Evolutionary conservation across 1,140 invertebrate genomes (phyloP).

Genomic region (Zaprionus gabonicus): DNA sequence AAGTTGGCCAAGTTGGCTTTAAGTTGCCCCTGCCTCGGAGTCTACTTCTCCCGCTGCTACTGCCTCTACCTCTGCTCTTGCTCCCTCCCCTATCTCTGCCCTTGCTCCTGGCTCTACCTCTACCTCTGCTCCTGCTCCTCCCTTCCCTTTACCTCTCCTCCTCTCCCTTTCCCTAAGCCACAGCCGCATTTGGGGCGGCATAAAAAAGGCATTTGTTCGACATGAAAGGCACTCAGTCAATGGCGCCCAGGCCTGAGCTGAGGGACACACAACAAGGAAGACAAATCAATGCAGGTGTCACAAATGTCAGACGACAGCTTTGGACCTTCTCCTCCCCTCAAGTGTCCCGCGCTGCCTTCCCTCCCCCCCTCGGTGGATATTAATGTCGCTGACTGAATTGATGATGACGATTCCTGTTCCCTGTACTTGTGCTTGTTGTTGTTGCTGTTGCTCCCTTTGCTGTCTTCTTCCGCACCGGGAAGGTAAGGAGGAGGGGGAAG

Average conservation of each 20-base stretch:
- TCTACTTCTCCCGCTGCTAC: neutral
- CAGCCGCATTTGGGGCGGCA: slow-evolving; percentile 71
- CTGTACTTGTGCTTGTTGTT: neutral
- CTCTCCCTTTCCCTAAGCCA: slow-evolving; percentile 43
- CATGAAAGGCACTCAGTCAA: slow-evolving; percentile 79
- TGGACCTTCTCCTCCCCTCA: slow-evolving; percentile 27
- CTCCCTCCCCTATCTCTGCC: neutral
- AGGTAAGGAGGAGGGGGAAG: neutral
- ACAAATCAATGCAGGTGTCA: slow-evolving; percentile 83
- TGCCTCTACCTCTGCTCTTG: neutral
- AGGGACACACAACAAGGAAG: slow-evolving; percentile 50
- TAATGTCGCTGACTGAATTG: slow-evolving; percentile 82
- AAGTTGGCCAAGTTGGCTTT: slow-evolving; percentile 16
- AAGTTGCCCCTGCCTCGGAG: neutral
- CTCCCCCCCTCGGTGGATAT: slow-evolving; percentile 50
- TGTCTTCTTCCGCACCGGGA: slow-evolving; percentile 9
- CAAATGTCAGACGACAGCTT: slow-evolving; percentile 82
- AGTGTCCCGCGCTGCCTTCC: neutral
- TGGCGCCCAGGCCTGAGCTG: slow-evolving; percentile 36
- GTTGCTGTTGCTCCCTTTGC: slow-evolving; percentile 43
- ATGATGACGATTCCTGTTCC: slow-evolving; percentile 70
- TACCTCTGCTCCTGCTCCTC: neutral
- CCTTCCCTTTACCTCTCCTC: neutral
- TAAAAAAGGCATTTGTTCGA: slow-evolving; percentile 81
- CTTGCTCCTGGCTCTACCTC: too few relatives aligned